Conservation (phyloP, 2,113 vertebrate genomes). For the Otocyon megalotis region DNA sequence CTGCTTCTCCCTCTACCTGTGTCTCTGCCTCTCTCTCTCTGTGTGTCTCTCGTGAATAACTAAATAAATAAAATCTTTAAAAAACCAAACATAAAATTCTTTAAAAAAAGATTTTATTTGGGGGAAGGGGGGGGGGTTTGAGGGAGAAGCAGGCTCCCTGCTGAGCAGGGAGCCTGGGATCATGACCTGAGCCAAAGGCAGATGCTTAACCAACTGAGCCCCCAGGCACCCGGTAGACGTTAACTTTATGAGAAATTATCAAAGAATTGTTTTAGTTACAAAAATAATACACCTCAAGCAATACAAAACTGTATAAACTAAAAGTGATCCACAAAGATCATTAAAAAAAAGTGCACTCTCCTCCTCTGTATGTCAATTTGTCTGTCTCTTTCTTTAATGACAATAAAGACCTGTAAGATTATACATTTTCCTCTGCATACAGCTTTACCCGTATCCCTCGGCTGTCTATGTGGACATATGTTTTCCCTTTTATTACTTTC, state of each 20-base stretch:
- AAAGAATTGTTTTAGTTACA: not conserved
- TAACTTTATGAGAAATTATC: not conserved
- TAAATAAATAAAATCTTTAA: no score
- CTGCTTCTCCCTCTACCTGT: no score
- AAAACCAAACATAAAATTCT: no score
- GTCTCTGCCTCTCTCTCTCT: no score
- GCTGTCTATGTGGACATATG: not conserved
- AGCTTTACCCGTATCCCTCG: not conserved
- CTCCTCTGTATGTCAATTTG: not conserved
- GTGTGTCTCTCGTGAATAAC: no score
- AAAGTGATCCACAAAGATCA: not conserved
- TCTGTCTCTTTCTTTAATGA: not conserved
- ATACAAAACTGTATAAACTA: not conserved
- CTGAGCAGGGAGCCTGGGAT: no score
- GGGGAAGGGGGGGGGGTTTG: no score
- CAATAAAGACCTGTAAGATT: not conserved
- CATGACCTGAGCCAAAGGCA: no score
- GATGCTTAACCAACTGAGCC: no score
- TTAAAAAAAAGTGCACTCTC: not conserved
- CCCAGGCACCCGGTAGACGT: not conserved
- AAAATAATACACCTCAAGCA: not conserved
- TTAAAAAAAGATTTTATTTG: no score
- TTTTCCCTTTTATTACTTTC: not conserved
- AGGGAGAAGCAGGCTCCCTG: no score
- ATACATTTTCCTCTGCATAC: not conserved